Base-by-base conservation (phyloP, 2,797 vertebrate genomes). In the Mastacembelus armatus region DNA sequence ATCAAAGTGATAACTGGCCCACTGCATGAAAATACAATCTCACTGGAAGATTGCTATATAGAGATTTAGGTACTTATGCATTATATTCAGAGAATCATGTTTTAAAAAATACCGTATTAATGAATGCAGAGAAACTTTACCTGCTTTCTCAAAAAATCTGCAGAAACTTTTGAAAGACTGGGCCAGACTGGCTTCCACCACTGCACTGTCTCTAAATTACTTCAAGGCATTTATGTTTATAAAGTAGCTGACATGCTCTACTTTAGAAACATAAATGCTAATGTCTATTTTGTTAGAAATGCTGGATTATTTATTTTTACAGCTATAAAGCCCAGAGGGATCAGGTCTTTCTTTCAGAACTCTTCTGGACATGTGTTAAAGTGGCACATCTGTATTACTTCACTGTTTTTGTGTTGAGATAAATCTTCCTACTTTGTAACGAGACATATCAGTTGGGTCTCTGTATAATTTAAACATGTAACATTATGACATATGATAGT, bases 21-120 rank as follows among this genome's bases (percentile, higher is more conserved):
- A 14, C 39, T 21, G 11, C 58, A 75, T 72, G 19, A 30, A 65
- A 48, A 66, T 55, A 56, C 42, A 71, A 63, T 30, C 39, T 55
- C 29, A 50, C 44, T 51, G 61, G 59, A 32, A 63, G 50, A 43
- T 33, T 32, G 32, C 60, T 27, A 47, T 61, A 9, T 24, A 66
- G 61, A 62, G 39, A 51, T 59, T 29, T 27, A 32, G 24, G 29
- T n/a, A 32, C 43, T 38, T 58, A 24, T 27, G 26, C 33, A 16
- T 55, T 58, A 67, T 22, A 7, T 43, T 56, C 26, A 50, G 2
- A n/a, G n/a, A n/a, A n/a, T n/a, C n/a, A n/a, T n/a, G n/a, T n/a
- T n/a, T n/a, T n/a, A n/a, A n/a, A n/a, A n/a, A n/a, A 48, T 47
- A 7, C 24, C 3, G 24, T 32, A 32, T 39, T 18, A 22, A 16